Evolutionary conservation across 1,140 invertebrate genomes (phyloP).

Genomic region (Sitophilus oryzae): DNA sequence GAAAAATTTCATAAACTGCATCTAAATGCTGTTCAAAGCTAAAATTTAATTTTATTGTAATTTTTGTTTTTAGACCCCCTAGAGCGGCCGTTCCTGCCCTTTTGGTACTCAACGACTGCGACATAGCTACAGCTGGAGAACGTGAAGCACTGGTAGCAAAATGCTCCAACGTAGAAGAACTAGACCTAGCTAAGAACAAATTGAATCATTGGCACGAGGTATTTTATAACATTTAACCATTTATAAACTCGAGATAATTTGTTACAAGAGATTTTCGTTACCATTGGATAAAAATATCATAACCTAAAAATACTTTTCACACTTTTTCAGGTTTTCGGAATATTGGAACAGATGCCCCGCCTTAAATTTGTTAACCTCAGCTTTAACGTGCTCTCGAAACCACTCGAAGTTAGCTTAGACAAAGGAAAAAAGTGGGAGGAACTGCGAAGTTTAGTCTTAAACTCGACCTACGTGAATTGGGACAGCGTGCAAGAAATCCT

Average conservation of each 20-base stretch:
- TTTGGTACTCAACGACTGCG: conserved; percentile 83
- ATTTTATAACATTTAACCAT: conserved; percentile 15
- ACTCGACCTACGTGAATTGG: conserved; percentile 81
- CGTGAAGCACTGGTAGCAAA: conserved; percentile 68
- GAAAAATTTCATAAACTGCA: too few relatives aligned
- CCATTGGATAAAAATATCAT: too few relatives aligned
- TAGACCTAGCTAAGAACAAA: conserved; percentile 87
- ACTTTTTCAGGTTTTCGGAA: conserved; percentile 66
- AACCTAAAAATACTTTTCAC: background rate
- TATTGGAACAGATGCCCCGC: conserved; percentile 77
- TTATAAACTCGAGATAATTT: too few relatives aligned
- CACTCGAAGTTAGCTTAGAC: conserved; percentile 46
- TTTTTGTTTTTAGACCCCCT: conserved; percentile 61
- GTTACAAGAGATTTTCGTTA: too few relatives aligned
- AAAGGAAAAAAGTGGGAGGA: conserved; percentile 49
- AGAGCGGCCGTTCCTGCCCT: conserved; percentile 70
- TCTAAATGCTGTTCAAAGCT: too few relatives aligned
- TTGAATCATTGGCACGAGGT: conserved; percentile 79
- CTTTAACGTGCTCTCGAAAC: conserved; percentile 72
- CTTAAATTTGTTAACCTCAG: conserved; percentile 87
- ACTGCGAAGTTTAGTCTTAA: conserved; percentile 73
- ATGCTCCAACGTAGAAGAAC: conserved; percentile 78
- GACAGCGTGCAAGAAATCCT: conserved; percentile 70
- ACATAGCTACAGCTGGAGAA: conserved; percentile 81
- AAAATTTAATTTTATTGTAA: too few relatives aligned